Base-by-base conservation (phyloP, 2,888 invertebrate species). In the Electrophaes corylata region DNA sequence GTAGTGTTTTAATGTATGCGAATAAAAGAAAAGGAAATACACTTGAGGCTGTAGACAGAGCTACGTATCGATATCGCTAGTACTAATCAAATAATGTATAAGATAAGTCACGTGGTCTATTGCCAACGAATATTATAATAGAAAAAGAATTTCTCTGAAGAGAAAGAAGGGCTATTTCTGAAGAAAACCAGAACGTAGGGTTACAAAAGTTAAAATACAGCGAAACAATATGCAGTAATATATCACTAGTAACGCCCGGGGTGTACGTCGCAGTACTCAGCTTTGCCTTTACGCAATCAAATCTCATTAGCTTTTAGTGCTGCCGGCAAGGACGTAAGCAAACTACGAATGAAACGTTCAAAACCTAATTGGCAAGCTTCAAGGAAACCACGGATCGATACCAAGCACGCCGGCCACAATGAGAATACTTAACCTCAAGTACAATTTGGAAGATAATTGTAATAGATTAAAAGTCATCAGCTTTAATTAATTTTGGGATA, bases 251-350 rank as follows among this genome's bases (percentile, higher is more conserved):
- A 57, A 54, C 57, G 63, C 52, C 55, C 59, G 66, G 67, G 57
- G 62, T 26, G 66, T 64, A 64, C 69, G 63, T 72, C 77, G 11
- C n/a, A n/a, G n/a, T 14, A 74, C 75, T 70, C 66, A 55, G 67
- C 71, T 72, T 72, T 78, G 75, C 76, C 71, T 76, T 78, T 66
- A 69, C 68, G 71, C 73, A 74, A 77, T 72, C 72, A 75, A 81
- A 77, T 73, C 76, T 79, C 79, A 80, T 87, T 83, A 78, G 76
- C 49, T 40, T 52, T 58, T 57, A 60, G 53, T 52, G 55, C 53
- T 54, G 45, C 45, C 47, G 23, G 44, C 52, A 46, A 49, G 40
- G 41, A 50, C 50, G 51, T 47, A 49, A 52, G 46, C 57, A 58
- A 51, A 55, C 51, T 57, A 49, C 40, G 44, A 61, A 54, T 62